Percentiles rank a stretch among this genome's conserved stretches.
These are phyloP conservation scores for Sorex fumeus DNA, from an alignment of 2,113 vertebrate genomes.

Conservation along the genomic window DNA sequence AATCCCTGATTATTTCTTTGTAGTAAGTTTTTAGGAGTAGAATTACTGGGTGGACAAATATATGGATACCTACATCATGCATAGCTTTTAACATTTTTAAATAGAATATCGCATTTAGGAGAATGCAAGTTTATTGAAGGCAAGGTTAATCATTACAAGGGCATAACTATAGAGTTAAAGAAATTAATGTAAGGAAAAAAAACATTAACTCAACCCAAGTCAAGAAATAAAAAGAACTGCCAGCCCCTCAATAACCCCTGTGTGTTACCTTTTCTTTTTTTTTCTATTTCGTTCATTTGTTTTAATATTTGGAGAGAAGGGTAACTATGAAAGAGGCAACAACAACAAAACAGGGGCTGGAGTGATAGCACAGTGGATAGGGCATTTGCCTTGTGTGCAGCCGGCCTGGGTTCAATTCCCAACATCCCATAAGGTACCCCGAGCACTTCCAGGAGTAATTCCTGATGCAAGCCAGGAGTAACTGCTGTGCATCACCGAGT, in stretches of 20 bases:
- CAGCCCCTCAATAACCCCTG: background rate
- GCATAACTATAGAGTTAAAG: slow-evolving; percentile 28
- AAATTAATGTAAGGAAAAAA: slow-evolving; percentile 63
- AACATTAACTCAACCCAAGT: background rate
- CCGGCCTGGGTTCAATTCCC: no score
- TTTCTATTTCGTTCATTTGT: background rate
- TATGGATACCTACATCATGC: slow-evolving; percentile 11
- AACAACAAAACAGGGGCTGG: no score
- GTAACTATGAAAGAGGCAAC: no score
- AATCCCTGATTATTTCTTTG: slow-evolving; percentile 40
- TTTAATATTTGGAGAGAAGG: no score
- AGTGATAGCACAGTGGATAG: no score
- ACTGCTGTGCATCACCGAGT: no score
- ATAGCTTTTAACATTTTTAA: slow-evolving; percentile 42
- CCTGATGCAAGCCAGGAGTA: no score
- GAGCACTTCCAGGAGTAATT: no score
- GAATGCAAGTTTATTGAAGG: background rate
- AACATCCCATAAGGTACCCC: no score
- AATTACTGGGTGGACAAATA: slow-evolving; percentile 25
- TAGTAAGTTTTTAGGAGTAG: slow-evolving; percentile 44
- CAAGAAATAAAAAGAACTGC: slow-evolving; percentile 25
- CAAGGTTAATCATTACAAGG: background rate
- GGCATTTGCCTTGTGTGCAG: no score
- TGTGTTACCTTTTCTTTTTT: background rate
- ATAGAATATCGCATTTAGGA: slow-evolving; percentile 23